A percentile compares a stretch with the other conserved stretches of the same genome.
phyloP scores from a whole-genome alignment of 2,113 vertebrate species.

The Pluvialis apricaria region DNA sequence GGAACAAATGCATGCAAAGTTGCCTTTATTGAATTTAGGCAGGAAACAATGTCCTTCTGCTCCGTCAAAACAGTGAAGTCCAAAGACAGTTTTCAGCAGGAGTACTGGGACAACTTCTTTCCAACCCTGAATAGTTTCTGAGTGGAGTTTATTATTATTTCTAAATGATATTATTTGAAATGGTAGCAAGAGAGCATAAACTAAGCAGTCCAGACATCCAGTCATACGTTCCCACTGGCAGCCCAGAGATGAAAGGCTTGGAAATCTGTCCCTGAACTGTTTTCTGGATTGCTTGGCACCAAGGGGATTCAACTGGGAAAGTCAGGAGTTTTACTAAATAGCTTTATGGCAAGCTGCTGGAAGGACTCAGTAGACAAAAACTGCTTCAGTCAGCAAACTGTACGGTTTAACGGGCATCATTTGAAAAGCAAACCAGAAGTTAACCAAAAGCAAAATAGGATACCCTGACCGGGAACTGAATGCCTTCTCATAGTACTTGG shows the following conservation, averaged over 20 bases:
- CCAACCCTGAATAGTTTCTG: neutral
- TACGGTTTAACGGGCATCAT: neutral
- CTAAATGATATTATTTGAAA: neutral
- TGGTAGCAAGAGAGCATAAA: neutral
- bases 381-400: neutral
- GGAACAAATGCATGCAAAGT: neutral
- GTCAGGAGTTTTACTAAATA: neutral
- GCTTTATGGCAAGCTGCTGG: neutral
- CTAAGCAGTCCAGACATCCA: neutral
- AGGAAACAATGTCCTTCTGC: neutral
- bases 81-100: neutral
- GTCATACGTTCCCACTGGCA: neutral
- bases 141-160: constrained; percentile 1
- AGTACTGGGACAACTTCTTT: neutral
- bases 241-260: neutral
- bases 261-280: neutral
- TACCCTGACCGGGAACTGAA: neutral
- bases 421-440: constrained; percentile 8
- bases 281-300: neutral
- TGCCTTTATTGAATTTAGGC: neutral
- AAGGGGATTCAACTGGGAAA: neutral
- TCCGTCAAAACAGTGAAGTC: neutral
- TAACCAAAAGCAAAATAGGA: constrained; percentile 14
- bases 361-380: neutral
- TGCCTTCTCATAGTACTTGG: neutral